Base-by-base conservation (phyloP, 2,888 invertebrate genomes). In the Ceramica pisi region DNA sequence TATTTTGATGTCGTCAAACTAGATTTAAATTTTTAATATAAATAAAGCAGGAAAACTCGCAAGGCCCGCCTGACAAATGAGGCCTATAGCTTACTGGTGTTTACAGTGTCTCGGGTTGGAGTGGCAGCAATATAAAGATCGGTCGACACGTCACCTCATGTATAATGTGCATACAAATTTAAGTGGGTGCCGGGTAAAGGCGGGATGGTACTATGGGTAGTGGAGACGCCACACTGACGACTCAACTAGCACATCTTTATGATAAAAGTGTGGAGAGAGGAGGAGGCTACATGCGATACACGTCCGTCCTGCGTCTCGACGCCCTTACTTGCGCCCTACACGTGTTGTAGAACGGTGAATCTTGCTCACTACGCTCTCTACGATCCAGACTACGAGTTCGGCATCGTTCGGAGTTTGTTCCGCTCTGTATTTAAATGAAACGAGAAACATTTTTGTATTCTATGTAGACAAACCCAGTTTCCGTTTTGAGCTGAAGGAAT, bases 81-180 rank as follows among this genome's bases (percentile, higher is more conserved):
- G 74, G 83, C 75, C 83, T 86, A 86, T 83, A 85, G 86, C 87
- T 90, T 86, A 88, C 85, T 78, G 75, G 85, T 91, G 90, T 91
- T 91, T 90, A 90, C 90, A 89, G 83, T 87, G 86, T 86, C 85
- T 84, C 80, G 75, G 78, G 80, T 78, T 87, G 87, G 85, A 89
- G 91, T 88, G 88, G 89, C 86, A 87, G 89, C 90, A 91, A 92
- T 92, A 92, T 92, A 93, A 93, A 93, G 91, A 94, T 94, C 91
- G 92, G 90, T 87, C 89, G 92, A 92, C 93, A 92, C 88, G 90
- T 90, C 84, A 88, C 85, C 93, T 95, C 94, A 95, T 95, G 93
- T 94, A 92, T 94, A 93, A 95, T 95, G 95, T 94, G 93, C 94
- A 95, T 95, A 94, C 92, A 92, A 94, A 94, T 93, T 90, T 88